Base-by-base conservation (phyloP, 2,888 invertebrate species). In the Drosophila neotestacea region DNA sequence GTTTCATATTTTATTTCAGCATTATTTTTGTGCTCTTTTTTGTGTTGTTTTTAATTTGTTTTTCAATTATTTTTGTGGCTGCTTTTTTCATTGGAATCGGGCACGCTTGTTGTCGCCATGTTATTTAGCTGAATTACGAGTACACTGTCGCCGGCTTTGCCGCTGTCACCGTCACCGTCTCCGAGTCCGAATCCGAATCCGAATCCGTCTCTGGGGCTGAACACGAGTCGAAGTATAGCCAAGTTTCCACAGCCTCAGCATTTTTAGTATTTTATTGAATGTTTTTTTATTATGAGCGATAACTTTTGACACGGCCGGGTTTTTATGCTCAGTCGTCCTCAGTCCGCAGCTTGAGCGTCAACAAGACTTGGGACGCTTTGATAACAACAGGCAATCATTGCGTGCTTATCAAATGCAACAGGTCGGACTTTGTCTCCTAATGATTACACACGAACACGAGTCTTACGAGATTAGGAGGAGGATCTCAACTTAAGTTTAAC, bases 81-180 rank as follows among this genome's bases (percentile, higher is more conserved):
- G 67, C 27, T 55, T 68, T 75, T 81, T 85, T 77, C 81, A 78
- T 74, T 80, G 82, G 80, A 85, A 85, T 73, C 78, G 72, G 71
- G 79, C 79, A 75, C 85, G 87, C 88, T 89, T 81, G 88, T 87
- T 87, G 88, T 87, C 85, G 89, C 89, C 87, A 89, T 85, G 87
- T 72, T 87, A 82, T 75, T 79, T 79, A 68, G 73, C 78, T 76
- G 75, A 77, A 68, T 70, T 77, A 76, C 67, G 65, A 71, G 55
- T 55, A 42, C 46, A 22, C 50, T 70, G 62, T 73, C 63, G 58
- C 66, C 16, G 9, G n/a, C 38, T 48, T 13, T 22, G 22, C 22
- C 22, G 22, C 34, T 32, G 22, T 9, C n/a, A 2, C 10, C 9
- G 10, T 27, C 13, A 16, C 62, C 22, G 16, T 13, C 30, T 59